Evolutionary conservation across 2,113 vertebrate species (phyloP).

Genomic region (Cacatua alba): DNA sequence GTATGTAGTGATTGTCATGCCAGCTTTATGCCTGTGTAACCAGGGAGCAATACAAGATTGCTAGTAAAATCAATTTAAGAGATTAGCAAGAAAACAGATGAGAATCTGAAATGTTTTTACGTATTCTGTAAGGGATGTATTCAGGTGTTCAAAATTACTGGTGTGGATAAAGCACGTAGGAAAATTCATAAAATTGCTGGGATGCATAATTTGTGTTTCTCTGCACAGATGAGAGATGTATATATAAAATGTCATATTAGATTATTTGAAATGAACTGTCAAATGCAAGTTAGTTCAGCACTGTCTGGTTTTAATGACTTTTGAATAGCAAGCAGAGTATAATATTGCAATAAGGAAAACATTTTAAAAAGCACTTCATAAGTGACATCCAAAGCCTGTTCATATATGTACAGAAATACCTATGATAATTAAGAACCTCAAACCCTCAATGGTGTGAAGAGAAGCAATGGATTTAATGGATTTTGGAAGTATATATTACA

Average conservation of each 20-base stretch:
- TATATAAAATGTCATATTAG: not conserved
- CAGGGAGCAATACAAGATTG: not conserved
- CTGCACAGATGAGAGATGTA: not conserved
- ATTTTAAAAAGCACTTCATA: not conserved
- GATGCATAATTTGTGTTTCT: not conserved
- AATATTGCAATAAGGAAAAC: not conserved
- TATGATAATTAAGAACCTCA: not conserved
- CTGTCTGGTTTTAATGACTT: not conserved
- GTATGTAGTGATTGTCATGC: not conserved
- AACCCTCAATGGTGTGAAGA: not conserved
- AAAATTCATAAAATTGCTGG: not conserved
- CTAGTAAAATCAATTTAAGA: not conserved
- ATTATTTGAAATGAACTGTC: slow-evolving; percentile 14
- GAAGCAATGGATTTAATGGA: not conserved
- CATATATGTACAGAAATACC: not conserved
- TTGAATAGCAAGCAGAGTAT: not conserved
- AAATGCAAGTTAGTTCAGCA: not conserved
- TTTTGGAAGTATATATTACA: not conserved
- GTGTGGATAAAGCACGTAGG: not conserved
- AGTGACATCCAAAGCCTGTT: not conserved
- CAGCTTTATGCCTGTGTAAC: not conserved
- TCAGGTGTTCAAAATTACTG: not conserved
- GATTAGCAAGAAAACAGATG: not conserved
- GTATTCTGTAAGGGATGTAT: not conserved
- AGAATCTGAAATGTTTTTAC: not conserved